phyloP scores from a whole-genome alignment of 2,113 vertebrate genomes.

The Accipiter virgatus region DNA sequence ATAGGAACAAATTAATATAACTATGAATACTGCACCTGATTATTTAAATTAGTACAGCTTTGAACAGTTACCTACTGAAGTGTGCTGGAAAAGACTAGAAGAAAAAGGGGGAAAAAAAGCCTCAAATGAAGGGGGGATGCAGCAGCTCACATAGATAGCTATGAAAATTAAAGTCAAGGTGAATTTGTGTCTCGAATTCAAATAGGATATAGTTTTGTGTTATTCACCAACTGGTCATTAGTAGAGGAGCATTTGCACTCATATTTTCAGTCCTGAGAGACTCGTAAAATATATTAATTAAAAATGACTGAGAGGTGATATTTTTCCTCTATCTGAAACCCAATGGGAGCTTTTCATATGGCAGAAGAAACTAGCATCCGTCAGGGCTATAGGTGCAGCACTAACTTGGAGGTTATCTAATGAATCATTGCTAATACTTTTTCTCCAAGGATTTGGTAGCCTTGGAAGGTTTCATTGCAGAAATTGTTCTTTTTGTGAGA shows the following conservation, averaged over 20 bases:
- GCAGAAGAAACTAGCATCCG: not conserved
- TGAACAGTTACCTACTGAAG: not conserved
- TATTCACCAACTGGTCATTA: not conserved
- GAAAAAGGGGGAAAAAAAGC: accelerated
- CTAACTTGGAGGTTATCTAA: not conserved
- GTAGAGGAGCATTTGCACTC: not conserved
- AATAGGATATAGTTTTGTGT: not conserved
- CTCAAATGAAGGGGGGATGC: not conserved
- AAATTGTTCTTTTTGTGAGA: not conserved
- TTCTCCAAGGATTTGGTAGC: not conserved
- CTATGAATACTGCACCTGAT: not conserved
- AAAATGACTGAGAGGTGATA: not conserved
- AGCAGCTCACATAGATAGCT: not conserved
- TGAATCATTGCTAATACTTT: not conserved
- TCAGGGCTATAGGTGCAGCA: not conserved
- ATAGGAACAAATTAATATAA: not conserved
- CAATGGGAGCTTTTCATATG: not conserved
- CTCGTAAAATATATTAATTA: not conserved
- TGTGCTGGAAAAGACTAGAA: not conserved
- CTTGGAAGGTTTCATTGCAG: not conserved
- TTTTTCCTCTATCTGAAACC: not conserved
- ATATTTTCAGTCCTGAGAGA: not conserved
- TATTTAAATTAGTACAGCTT: not conserved
- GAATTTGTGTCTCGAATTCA: not conserved
- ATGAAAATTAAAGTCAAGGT: not conserved